A percentile compares a stretch with the other conserved stretches of the same genome.
Conservation (phyloP, 2,797 vertebrate species). For the Spea hammondii region DNA sequence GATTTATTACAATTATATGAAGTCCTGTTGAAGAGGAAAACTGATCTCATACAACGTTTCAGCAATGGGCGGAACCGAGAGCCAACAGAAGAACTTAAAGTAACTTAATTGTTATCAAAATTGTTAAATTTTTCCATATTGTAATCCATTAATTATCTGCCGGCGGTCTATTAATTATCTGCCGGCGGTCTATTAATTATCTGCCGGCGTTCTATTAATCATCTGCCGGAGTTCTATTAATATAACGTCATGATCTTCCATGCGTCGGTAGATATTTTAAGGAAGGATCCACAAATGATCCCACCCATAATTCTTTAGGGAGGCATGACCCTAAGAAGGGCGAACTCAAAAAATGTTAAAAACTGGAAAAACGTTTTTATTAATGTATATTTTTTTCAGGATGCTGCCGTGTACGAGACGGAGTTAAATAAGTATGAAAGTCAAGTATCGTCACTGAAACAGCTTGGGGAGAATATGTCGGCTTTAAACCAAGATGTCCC, state of each 20-base stretch:
- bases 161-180: too few relatives aligned
- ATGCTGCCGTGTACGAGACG: constrained; percentile 54
- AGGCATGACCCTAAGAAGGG: too few relatives aligned
- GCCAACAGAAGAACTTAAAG: constrained; percentile 74
- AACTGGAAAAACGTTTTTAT: too few relatives aligned
- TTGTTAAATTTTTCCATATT: too few relatives aligned
- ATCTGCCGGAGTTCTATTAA: too few relatives aligned
- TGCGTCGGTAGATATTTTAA: not conserved
- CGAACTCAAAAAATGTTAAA: too few relatives aligned
- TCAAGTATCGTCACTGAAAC: constrained; percentile 69
- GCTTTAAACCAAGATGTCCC: constrained; percentile 69
- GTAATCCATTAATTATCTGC: too few relatives aligned
- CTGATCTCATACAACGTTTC: constrained; percentile 63
- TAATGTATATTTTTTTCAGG: not conserved
- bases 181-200: too few relatives aligned
- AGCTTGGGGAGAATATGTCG: constrained; percentile 62
- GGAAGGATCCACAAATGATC: not conserved
- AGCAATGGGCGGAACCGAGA: constrained; percentile 57
- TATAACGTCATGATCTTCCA: too few relatives aligned
- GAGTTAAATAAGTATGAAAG: constrained; percentile 70
- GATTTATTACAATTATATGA: constrained; percentile 76
- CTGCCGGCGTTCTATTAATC: too few relatives aligned
- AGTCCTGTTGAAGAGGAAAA: constrained; percentile 73
- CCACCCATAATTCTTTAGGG: too few relatives aligned
- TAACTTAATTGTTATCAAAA: constrained; percentile 56